These are phyloP conservation scores for Calephelis nemesis DNA, from an alignment of 1,140 invertebrate genomes.

Conservation along the genomic window DNA sequence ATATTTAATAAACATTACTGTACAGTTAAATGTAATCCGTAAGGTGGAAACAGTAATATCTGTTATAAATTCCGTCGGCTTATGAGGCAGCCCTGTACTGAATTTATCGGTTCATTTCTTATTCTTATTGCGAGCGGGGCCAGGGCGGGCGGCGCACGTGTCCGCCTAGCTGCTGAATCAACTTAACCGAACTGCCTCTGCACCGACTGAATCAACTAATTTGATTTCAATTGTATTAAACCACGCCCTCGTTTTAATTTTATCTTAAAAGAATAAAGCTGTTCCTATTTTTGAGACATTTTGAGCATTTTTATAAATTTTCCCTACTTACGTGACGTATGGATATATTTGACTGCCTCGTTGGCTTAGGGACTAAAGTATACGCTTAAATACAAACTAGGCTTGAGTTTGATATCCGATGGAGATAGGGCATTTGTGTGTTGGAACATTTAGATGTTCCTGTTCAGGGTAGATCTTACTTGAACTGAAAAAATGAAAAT, in stretches of 20 bases:
- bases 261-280: conserved; percentile 60
- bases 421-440: too few relatives aligned
- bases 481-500: too few relatives aligned
- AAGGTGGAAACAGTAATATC: conserved; percentile 28
- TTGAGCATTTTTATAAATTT: conserved; percentile 11
- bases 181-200: conserved; percentile 58
- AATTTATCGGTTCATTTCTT: conserved; percentile 68
- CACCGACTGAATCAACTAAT: conserved; percentile 74
- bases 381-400: too few relatives aligned
- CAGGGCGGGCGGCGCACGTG: conserved; percentile 54
- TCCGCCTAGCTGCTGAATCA: conserved; percentile 69
- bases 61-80: conserved; percentile 37
- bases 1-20: background rate
- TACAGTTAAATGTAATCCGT: conserved; percentile 21
- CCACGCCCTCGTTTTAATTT: conserved; percentile 59
- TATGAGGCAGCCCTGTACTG: conserved; percentile 42
- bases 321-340: conserved; percentile 4
- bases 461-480: too few relatives aligned
- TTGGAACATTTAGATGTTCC: too few relatives aligned
- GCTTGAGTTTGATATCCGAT: too few relatives aligned
- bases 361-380: too few relatives aligned
- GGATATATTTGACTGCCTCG: too few relatives aligned
- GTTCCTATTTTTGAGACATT: conserved; percentile 24
- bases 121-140: conserved; percentile 64
- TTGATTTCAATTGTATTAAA: conserved; percentile 75